Evolutionary conservation across 2,888 invertebrate genomes (phyloP).

Genomic region (Acrocyrtus sp.): DNA sequence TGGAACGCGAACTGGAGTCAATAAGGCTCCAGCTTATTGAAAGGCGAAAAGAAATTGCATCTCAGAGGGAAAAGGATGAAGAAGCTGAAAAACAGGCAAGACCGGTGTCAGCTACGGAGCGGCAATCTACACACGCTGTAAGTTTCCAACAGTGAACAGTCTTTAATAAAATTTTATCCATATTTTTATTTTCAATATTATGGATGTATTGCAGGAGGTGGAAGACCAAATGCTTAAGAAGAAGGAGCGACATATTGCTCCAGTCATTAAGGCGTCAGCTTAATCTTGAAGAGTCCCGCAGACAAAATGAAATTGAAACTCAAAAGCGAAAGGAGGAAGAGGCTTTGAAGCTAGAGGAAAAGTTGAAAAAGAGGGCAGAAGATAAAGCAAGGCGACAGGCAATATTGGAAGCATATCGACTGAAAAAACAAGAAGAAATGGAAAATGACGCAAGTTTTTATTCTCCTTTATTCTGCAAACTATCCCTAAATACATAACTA

Average conservation of each 20-base stretch:
- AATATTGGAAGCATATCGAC: conserved; percentile 92
- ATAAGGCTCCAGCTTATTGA: too few relatives aligned
- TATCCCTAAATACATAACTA: too few relatives aligned
- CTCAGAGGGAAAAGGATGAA: conserved; percentile 80
- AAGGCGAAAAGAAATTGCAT: conserved; percentile 85
- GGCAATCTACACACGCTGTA: too few relatives aligned
- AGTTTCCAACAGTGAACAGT: too few relatives aligned
- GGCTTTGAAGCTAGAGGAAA: conserved; percentile 73
- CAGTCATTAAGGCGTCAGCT: conserved; percentile 89
- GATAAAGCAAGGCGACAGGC: conserved; percentile 86
- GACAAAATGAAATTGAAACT: conserved; percentile 83
- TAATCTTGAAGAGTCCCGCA: conserved; percentile 87
- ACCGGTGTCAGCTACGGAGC: too few relatives aligned
- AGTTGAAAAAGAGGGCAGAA: conserved; percentile 79
- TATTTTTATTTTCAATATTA: too few relatives aligned
- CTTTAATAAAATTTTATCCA: too few relatives aligned
- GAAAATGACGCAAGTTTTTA: conserved; percentile 60
- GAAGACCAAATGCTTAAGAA: conserved; percentile 92
- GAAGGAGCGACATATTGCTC: conserved; percentile 90
- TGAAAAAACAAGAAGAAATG: conserved; percentile 75
- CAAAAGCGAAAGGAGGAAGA: conserved; percentile 78
- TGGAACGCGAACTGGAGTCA: too few relatives aligned
- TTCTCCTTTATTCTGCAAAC: too few relatives aligned
- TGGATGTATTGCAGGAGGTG: conserved; percentile 79
- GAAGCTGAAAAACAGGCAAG: conserved; percentile 73